Evolutionary conservation across 2,888 invertebrate genomes (phyloP).

Genomic region (Trichogramma dendrolimi): DNA sequence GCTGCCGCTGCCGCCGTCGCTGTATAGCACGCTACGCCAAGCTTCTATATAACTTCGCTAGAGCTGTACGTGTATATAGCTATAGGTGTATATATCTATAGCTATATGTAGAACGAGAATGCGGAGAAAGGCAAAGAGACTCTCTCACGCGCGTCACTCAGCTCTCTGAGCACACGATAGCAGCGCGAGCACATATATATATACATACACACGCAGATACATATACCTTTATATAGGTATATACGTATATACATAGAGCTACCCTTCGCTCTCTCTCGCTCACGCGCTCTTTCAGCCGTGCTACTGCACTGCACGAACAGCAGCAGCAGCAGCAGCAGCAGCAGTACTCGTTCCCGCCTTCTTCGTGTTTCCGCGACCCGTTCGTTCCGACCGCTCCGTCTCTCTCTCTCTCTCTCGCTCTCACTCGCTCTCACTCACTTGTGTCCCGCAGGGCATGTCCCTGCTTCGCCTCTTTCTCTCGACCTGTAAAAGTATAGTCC

Average conservation of each 20-base stretch:
- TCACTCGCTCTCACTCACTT: conserved; percentile 15
- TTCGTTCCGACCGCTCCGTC: conserved; percentile 48
- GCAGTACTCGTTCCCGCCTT: conserved; percentile 46
- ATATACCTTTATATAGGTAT: too few relatives aligned
- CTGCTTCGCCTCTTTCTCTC: conserved; percentile 31
- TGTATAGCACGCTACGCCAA: too few relatives aligned
- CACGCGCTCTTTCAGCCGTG: conserved; percentile 29
- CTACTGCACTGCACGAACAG: too few relatives aligned
- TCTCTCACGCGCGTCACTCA: conserved; percentile 34
- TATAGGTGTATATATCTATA: too few relatives aligned
- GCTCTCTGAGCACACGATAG: conserved; percentile 34
- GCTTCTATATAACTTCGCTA: too few relatives aligned
- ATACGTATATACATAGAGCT: conserved; percentile 10
- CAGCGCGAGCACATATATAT: too few relatives aligned
- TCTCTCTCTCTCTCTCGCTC: conserved; percentile 34
- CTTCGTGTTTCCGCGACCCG: conserved; percentile 51
- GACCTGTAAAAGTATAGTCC: conserved; percentile 38
- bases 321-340: neutral
- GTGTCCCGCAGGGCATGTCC: conserved; percentile 52
- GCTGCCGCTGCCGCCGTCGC: conserved; percentile 27
- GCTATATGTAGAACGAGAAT: neutral
- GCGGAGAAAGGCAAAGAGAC: conserved; percentile 23
- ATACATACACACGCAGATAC: too few relatives aligned
- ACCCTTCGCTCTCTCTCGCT: conserved; percentile 29
- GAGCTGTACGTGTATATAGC: too few relatives aligned